These are phyloP conservation scores for Haliaeetus leucogaster DNA, from an alignment of 2,113 vertebrate species.

Conservation along the genomic window DNA sequence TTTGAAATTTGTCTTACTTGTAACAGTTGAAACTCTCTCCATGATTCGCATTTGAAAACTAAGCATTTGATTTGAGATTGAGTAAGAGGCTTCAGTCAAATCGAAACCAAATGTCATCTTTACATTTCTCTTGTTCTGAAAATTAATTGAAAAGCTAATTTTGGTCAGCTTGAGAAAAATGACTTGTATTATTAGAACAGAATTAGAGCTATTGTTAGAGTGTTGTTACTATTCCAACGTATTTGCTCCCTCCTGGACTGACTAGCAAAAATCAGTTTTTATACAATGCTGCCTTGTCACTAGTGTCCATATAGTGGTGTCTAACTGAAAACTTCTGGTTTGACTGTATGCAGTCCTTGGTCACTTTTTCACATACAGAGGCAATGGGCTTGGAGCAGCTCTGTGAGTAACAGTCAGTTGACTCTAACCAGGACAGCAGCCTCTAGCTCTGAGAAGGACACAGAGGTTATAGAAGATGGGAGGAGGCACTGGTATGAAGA, in stretches of 20 bases:
- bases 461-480: rapidly evolving
- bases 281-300: not conserved
- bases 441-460: not conserved
- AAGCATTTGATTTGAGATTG: not conserved
- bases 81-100: not conserved
- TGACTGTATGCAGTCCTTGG: not conserved
- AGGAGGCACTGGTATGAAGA: not conserved
- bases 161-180: not conserved
- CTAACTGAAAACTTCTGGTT: not conserved
- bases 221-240: not conserved
- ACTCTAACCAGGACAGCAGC: not conserved
- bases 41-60: not conserved
- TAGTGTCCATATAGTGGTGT: rapidly evolving
- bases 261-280: not conserved
- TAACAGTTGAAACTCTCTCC: not conserved
- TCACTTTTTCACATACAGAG: not conserved
- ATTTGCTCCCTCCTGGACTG: not conserved
- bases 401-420: not conserved
- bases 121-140: not conserved
- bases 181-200: not conserved
- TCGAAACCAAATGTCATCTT: not conserved
- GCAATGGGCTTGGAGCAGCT: not conserved
- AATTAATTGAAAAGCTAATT: not conserved
- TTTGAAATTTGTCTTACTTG: not conserved
- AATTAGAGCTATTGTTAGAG: not conserved